These are phyloP conservation scores for Threskiornis aethiopicus DNA, from an alignment of 2,797 vertebrate species.

Conservation along the genomic window DNA sequence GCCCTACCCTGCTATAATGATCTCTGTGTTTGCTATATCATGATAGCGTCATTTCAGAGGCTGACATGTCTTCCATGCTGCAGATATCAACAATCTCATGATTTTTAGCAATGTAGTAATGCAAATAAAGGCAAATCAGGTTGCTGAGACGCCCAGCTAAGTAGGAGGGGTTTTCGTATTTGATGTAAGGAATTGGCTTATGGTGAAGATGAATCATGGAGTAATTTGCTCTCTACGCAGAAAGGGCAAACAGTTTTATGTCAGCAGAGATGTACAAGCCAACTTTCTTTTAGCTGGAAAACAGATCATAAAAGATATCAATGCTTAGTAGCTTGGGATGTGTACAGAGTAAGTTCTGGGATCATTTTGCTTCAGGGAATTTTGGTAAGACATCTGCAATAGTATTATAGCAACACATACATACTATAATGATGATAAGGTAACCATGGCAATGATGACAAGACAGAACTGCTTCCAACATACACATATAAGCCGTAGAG, in stretches of 20 bases:
- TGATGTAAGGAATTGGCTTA: not conserved
- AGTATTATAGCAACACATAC: not conserved
- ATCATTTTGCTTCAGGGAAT: constrained; percentile 14
- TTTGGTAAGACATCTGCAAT: not conserved
- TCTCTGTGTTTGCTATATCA: not conserved
- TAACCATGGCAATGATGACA: constrained; percentile 49
- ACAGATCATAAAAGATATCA: not conserved
- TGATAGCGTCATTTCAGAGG: not conserved
- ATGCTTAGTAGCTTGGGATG: not conserved
- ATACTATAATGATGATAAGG: constrained; percentile 24
- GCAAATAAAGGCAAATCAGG: not conserved
- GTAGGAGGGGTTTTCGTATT: not conserved
- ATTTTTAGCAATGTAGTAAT: not conserved
- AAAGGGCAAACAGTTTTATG: not conserved
- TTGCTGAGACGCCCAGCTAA: not conserved
- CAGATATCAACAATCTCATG: not conserved
- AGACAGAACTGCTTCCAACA: not conserved
- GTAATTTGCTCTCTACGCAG: not conserved
- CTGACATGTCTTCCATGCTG: not conserved
- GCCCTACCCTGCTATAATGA: not conserved
- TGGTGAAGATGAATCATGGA: not conserved
- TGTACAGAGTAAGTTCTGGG: not conserved
- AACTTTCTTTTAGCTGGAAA: not conserved
- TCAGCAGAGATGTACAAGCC: not conserved
- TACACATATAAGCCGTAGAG: not conserved